A percentile compares a stretch with the other conserved stretches of the same genome.
These are phyloP conservation scores for Diorhabda carinulata DNA, from an alignment of 1,140 invertebrate species.

Conservation along the genomic window DNA sequence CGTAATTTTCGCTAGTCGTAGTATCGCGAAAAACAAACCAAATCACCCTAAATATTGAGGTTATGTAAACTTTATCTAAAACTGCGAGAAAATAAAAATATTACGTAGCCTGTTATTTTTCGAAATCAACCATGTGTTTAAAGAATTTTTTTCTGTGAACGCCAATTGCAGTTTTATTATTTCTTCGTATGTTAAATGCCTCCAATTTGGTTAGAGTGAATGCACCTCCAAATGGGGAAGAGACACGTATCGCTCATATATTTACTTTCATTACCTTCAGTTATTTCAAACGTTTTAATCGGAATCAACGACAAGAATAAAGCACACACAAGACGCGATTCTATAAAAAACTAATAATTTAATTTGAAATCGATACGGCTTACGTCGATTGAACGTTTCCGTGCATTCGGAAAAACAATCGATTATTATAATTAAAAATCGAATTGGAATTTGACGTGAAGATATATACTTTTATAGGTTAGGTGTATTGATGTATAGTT, in stretches of 20 bases:
- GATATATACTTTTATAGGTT: no score
- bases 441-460: no score
- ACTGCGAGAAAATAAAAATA: no score
- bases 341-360: constrained; percentile 28
- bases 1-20: background rate
- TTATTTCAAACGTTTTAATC: constrained; percentile 33
- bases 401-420: no score
- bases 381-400: background rate
- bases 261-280: constrained; percentile 23
- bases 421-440: no score
- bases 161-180: background rate
- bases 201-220: constrained; percentile 11
- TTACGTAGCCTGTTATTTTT: background rate
- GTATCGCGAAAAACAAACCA: no score
- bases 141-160: background rate
- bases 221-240: constrained; percentile 20
- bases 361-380: constrained; percentile 29
- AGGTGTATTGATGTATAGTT: no score
- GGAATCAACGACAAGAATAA: constrained; percentile 21
- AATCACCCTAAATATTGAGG: no score
- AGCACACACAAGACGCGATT: constrained; percentile 22
- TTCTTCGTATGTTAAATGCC: constrained; percentile 28
- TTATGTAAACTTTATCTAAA: no score
- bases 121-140: background rate
- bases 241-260: constrained; percentile 17